A percentile compares a stretch with the other conserved stretches of the same genome.
phyloP scores from a whole-genome alignment of 2,797 vertebrate species.

The Melanotaenia nigrans region DNA sequence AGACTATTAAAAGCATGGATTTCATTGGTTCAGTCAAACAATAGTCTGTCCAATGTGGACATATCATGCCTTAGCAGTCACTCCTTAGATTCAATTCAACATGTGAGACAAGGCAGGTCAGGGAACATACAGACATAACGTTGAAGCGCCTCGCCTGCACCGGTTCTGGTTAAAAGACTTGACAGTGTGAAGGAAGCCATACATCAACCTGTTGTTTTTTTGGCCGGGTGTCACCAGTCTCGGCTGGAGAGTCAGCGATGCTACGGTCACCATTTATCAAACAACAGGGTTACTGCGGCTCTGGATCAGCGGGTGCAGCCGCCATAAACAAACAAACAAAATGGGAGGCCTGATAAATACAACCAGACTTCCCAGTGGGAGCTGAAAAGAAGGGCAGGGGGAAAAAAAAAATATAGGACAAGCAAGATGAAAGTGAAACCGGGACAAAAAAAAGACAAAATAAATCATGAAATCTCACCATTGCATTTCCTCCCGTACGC shows the following conservation, averaged over 20 bases:
- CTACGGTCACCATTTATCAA: constrained; percentile 79
- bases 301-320: constrained; percentile 64
- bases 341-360: constrained; percentile 65
- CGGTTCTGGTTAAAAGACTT: constrained; percentile 66
- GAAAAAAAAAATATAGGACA: too few species aligned
- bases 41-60: constrained; percentile 4
- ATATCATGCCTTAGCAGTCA: background rate
- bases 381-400: constrained; percentile 21
- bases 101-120: constrained; percentile 8
- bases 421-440: constrained; percentile 3
- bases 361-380: constrained; percentile 50
- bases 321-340: constrained; percentile 73
- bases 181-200: constrained; percentile 75
- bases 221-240: constrained; percentile 61
- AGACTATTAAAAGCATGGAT: background rate
- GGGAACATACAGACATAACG: constrained; percentile 11
- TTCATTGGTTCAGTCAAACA: background rate
- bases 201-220: constrained; percentile 76
- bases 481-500: background rate
- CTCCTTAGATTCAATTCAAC: constrained; percentile 9
- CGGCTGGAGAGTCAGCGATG: constrained; percentile 74
- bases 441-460: constrained; percentile 12
- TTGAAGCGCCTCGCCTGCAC: constrained; percentile 22
- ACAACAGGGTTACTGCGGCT: constrained; percentile 72
- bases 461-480: constrained; percentile 24